Evolutionary conservation across 2,888 invertebrate genomes (phyloP).

Genomic region (Drosophila anomalata): DNA sequence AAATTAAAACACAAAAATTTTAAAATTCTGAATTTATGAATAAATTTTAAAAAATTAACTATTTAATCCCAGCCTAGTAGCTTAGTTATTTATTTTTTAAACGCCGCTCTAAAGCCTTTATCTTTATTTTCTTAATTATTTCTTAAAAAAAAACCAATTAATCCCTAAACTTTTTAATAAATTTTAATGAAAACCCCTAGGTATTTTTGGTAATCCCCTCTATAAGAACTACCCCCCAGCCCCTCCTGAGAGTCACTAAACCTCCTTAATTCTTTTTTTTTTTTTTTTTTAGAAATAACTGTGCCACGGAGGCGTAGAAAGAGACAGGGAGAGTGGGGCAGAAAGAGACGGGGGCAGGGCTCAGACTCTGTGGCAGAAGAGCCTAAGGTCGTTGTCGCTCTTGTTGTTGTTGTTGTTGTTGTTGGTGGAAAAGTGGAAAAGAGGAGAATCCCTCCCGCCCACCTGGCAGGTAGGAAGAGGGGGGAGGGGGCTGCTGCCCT

Average conservation of each 20-base stretch:
- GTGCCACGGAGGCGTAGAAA: constrained; percentile 30
- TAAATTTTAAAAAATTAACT: no score
- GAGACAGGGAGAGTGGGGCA: background rate
- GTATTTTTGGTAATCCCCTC: no score
- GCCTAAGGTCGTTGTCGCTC: constrained; percentile 68
- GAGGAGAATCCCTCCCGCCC: background rate
- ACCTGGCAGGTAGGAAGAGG: background rate
- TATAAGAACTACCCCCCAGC: background rate
- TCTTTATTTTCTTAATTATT: no score
- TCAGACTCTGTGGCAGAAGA: constrained; percentile 62
- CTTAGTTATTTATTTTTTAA: no score
- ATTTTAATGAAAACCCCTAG: no score
- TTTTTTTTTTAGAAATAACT: constrained; percentile 24
- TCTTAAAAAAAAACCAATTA: no score
- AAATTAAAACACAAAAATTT: no score
- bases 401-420: constrained; percentile 48
- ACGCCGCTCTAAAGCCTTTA: no score
- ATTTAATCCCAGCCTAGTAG: no score
- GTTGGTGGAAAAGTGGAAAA: constrained; percentile 35
- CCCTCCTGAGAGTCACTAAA: background rate
- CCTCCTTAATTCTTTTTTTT: background rate
- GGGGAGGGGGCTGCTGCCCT: constrained; percentile 22
- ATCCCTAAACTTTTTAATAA: no score
- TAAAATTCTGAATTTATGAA: no score
- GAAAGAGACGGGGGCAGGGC: constrained; percentile 27